Percentiles rank a stretch among this genome's conserved stretches.
Conservation (phyloP, 2,888 invertebrate genomes). For the Cryptophagus acutangulus region DNA sequence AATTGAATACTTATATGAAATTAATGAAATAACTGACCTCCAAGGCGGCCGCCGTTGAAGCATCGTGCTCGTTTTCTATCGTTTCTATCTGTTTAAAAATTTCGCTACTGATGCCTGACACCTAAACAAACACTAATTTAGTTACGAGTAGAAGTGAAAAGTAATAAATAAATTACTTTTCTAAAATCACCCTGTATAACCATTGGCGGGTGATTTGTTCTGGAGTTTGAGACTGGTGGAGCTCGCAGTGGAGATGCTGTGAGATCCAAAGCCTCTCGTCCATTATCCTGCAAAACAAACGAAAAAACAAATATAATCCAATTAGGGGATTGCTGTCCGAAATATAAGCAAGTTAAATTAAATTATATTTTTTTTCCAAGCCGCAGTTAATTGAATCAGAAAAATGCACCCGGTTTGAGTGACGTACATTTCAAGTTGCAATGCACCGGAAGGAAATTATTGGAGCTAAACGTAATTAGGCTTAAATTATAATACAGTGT, state of each 20-base stretch:
- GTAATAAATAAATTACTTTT: conserved; percentile 57
- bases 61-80: conserved; percentile 92
- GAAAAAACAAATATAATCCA: background rate
- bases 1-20: no score
- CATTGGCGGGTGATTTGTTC: conserved; percentile 66
- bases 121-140: conserved; percentile 56
- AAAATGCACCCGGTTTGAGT: no score
- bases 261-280: conserved; percentile 86
- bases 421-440: no score
- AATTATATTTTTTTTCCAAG: no score
- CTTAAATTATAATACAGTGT: no score
- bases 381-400: no score
- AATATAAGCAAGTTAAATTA: no score
- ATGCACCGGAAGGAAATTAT: no score
- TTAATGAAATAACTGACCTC: conserved; percentile 65
- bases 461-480: no score
- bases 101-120: conserved; percentile 93
- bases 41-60: conserved; percentile 85
- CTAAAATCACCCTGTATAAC: conserved; percentile 90
- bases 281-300: conserved; percentile 65
- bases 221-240: conserved; percentile 59
- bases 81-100: conserved; percentile 96
- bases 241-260: conserved; percentile 84
- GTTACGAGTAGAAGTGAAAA: background rate
- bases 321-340: no score